Percentiles rank a stretch among this genome's conserved stretches.
Evolutionary conservation across 2,888 invertebrate species (phyloP).

Genomic region (Rhamnusium bicolor): DNA sequence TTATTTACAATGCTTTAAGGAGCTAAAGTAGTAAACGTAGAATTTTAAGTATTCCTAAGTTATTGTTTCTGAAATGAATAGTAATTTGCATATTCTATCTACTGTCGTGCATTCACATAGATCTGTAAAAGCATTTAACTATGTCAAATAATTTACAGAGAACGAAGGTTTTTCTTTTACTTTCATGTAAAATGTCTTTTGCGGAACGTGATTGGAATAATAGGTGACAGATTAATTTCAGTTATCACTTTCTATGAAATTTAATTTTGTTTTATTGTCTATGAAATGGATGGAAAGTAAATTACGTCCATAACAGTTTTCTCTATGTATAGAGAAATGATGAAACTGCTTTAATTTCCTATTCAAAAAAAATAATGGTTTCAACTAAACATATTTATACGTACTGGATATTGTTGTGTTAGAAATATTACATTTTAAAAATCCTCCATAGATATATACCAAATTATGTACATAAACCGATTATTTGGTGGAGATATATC

Average conservation of each 20-base stretch:
- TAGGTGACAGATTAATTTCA: constrained; percentile 20
- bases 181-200: constrained; percentile 16
- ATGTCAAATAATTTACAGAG: constrained; percentile 21
- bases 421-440: no score
- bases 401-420: no score
- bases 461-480: no score
- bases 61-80: constrained; percentile 16
- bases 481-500: no score
- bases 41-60: constrained; percentile 16
- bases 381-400: no score
- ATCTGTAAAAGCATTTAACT: constrained; percentile 11
- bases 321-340: not conserved
- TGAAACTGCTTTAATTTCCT: not conserved
- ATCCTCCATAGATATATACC: no score
- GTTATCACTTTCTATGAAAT: constrained; percentile 25
- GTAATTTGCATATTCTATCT: constrained; percentile 8
- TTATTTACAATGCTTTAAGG: not conserved
- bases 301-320: not conserved
- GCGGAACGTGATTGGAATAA: constrained; percentile 19
- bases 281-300: not conserved
- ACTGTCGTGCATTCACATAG: not conserved
- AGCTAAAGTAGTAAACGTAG: not conserved
- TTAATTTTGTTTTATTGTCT: not conserved
- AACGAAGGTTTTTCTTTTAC: constrained; percentile 10
- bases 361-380: no score